These are phyloP conservation scores for Stigmatopora nigra DNA, from an alignment of 2,113 vertebrate species.

Conservation along the genomic window DNA sequence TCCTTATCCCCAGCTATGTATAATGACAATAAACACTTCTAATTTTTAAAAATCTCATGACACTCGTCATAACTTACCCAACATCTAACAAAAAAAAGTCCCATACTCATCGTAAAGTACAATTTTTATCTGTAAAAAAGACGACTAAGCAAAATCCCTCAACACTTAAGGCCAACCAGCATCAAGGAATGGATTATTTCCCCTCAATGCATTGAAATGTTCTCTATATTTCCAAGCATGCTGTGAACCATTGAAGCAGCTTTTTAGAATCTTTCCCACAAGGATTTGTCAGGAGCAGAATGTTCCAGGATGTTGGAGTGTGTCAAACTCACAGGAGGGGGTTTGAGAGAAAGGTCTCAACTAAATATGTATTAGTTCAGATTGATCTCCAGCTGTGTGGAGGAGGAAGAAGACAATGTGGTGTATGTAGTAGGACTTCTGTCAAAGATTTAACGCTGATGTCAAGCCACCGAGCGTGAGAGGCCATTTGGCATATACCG, in stretches of 20 bases:
- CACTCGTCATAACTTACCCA: too few species aligned
- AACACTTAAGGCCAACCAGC: not conserved
- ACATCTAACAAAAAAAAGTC: too few species aligned
- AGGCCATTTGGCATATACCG: not conserved
- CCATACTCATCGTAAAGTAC: too few species aligned
- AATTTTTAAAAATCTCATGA: too few species aligned
- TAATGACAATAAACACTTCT: too few species aligned
- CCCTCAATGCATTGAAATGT: not conserved
- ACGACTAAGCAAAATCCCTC: not conserved
- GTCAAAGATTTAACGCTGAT: constrained; percentile 27
- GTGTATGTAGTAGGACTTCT: not conserved
- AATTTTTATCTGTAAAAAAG: too few species aligned
- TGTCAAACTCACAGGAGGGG: not conserved
- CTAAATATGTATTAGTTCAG: constrained; percentile 17
- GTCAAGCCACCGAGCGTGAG: constrained; percentile 14
- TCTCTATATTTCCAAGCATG: constrained; percentile 29
- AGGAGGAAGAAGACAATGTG: not conserved
- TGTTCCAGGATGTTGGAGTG: constrained; percentile 17
- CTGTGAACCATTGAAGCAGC: constrained; percentile 12
- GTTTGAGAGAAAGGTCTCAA: constrained; percentile 1
- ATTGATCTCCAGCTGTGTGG: constrained; percentile 24
- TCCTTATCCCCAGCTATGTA: too few species aligned
- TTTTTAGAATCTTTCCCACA: constrained; percentile 32
- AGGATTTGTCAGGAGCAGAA: constrained; percentile 18
- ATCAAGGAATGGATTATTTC: not conserved